Conservation (phyloP, 2,888 invertebrate genomes). For the Acleris cristana region DNA sequence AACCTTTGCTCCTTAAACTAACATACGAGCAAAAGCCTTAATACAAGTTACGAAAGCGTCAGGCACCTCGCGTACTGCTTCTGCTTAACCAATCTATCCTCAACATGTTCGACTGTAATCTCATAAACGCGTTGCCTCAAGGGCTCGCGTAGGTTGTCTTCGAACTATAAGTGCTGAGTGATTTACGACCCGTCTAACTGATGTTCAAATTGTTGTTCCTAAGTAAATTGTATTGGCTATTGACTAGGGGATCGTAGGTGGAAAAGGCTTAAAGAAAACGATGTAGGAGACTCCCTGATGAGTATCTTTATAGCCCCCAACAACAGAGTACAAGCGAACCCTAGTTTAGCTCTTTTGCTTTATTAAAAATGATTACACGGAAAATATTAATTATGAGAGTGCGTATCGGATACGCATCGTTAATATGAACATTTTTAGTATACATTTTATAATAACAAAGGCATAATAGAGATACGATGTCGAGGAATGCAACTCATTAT, state of each 20-base stretch:
- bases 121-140: conserved; percentile 31
- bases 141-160: conserved; percentile 43
- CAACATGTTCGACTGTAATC: conserved; percentile 21
- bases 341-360: too few relatives aligned
- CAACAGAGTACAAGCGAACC: too few relatives aligned
- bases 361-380: too few relatives aligned
- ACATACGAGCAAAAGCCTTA: too few relatives aligned
- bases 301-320: neutral
- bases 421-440: too few relatives aligned
- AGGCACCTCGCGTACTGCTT: too few relatives aligned
- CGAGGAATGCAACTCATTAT: conserved; percentile 36
- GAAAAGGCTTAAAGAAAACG: neutral
- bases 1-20: too few relatives aligned
- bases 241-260: conserved; percentile 13
- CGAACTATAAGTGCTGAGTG: conserved; percentile 48
- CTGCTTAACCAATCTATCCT: conserved; percentile 19
- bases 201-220: conserved; percentile 54
- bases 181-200: conserved; percentile 53
- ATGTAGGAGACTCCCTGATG: neutral
- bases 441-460: neutral
- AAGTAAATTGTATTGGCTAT: conserved; percentile 51
- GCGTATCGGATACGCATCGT: too few relatives aligned
- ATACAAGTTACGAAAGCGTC: too few relatives aligned
- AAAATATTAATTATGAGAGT: too few relatives aligned
- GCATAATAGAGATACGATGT: conserved; percentile 22